phyloP scores from a whole-genome alignment of 2,888 invertebrate species.

The Sarcophaga subvicina region DNA sequence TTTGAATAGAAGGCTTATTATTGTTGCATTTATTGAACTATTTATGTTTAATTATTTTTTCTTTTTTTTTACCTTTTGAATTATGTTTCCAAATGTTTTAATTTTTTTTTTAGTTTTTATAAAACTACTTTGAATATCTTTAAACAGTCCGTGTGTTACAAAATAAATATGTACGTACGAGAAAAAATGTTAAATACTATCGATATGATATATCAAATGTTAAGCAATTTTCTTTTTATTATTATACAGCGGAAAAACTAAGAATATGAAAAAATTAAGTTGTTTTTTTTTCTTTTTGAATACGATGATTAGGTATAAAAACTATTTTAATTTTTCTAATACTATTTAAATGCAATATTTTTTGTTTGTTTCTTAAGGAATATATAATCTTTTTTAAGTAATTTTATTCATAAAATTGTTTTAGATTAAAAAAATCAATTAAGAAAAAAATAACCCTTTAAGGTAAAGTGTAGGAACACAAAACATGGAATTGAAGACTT shows the following conservation, averaged over 20 bases:
- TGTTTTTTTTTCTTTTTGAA: no score
- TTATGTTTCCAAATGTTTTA: constrained; percentile 5
- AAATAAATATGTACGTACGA: not conserved
- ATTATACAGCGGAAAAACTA: not conserved
- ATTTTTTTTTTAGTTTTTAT: not conserved
- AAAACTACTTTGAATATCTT: constrained; percentile 32
- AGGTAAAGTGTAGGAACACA: not conserved
- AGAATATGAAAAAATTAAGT: no score
- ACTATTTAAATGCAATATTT: constrained; percentile 20
- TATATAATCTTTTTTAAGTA: not conserved
- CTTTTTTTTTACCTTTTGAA: constrained; percentile 13
- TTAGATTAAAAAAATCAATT: not conserved
- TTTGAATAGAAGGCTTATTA: constrained; percentile 65
- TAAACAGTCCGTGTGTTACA: constrained; percentile 31
- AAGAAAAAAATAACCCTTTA: no score
- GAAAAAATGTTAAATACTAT: not conserved
- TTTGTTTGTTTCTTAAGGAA: not conserved
- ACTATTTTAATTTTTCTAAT: constrained; percentile 5
- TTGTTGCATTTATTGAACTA: constrained; percentile 62
- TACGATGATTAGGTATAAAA: constrained; percentile 6
- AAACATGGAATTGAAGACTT: not conserved
- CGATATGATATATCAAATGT: not conserved
- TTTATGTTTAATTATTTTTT: constrained; percentile 3
- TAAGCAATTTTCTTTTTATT: not conserved
- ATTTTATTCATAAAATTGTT: not conserved